Conservation (phyloP, 2,797 vertebrate genomes). For the Danio choprae region DNA sequence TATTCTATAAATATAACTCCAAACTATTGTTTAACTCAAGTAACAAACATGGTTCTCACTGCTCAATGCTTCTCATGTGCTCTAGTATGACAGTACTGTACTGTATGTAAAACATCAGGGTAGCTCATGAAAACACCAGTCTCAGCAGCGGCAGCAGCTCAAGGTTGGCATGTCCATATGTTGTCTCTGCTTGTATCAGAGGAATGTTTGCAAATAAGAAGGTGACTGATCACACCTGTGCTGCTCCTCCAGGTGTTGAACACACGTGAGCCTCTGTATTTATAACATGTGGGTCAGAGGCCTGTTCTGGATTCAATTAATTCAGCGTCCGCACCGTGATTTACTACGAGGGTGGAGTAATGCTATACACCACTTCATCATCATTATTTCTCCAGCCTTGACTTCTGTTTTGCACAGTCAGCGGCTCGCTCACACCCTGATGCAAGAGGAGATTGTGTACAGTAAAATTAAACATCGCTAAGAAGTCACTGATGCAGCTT, state of each 20-base stretch:
- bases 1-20: too few species aligned
- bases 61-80: neutral
- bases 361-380: constrained; percentile 73
- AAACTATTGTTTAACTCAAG: too few species aligned
- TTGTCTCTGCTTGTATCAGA: neutral
- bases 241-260: constrained; percentile 63
- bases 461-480: constrained; percentile 17
- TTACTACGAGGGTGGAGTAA: constrained; percentile 62
- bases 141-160: constrained; percentile 1
- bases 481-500: constrained; percentile 21
- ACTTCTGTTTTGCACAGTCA: constrained; percentile 69
- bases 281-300: constrained; percentile 75
- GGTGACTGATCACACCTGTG: constrained; percentile 39
- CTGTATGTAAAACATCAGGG: neutral
- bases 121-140: neutral
- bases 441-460: constrained; percentile 30
- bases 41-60: neutral
- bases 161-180: constrained; percentile 30
- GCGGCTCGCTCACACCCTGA: constrained; percentile 53
- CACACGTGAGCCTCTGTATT: constrained; percentile 65
- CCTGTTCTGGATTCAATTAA: constrained; percentile 51
- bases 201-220: constrained; percentile 32
- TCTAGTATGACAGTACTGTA: neutral
- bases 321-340: constrained; percentile 65
- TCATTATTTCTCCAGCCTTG: constrained; percentile 70